Percentiles rank a stretch among this genome's conserved stretches.
Conservation (phyloP, 2,113 vertebrate genomes). For the Oryctolagus cuniculus region mOryCun1.1 NC_091433.1:18518501-18519000, state of each 20-base stretch:
- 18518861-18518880: background rate
- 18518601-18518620: conserved; percentile 9
- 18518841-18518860: background rate
- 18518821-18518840: background rate
- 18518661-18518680: background rate
- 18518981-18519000: background rate
- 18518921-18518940: background rate
- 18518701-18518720: background rate
- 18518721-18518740: background rate
- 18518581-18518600: background rate
- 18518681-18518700: background rate
- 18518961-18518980: background rate
- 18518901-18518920: too few relatives aligned
- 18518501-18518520: too few relatives aligned
- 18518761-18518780: background rate
- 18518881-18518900: too few relatives aligned
- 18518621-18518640: background rate
- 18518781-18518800: background rate
- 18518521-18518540: too few relatives aligned
- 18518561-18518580: too few relatives aligned
- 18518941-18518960: too few relatives aligned
- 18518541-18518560: too few relatives aligned
- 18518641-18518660: background rate
- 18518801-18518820: conserved; percentile 19
- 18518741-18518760: background rate